Evolutionary conservation across 2,797 vertebrate genomes (phyloP), one percentile per base, ranked within the genome.

Genomic region (Anas georgica): DNA sequence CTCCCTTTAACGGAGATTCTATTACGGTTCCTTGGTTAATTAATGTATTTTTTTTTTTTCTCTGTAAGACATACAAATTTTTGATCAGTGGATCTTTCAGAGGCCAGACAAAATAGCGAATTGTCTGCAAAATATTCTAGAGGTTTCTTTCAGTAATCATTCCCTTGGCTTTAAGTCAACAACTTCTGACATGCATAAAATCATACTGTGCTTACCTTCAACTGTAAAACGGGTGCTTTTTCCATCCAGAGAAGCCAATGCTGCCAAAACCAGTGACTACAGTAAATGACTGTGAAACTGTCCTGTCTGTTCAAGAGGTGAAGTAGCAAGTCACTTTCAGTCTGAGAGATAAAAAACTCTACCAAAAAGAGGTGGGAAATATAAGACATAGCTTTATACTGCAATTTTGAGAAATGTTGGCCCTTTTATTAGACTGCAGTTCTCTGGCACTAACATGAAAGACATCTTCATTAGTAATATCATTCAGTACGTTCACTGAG

Each of bases 21-120:
- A 33, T 70, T 87, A 54, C n/a, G 82, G 15, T 79, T 82, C 20
- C 58, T 84, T 84, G 43, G 17, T 77, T 95, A 95, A 95, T 95
- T 95, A 77, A 22, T 76, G 14, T 68, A 88, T 80, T 88, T 56
- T 39, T 72, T 88, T 43, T 88, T 90, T 93, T 83, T 12, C 29
- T 62, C 8, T 72, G 16, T 75, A 50, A 78, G 39, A 58, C 26
- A 85, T 23, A 48, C 5, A 74, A 43, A 5, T 12, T 91, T 93
- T 91, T 90, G 45, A 91, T 78, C 73, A 46, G 25, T 23, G 28
- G 18, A 39, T 11, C 28, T 90, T 94, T 84, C 74, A 82, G 80
- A 76, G 7, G 29, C 52, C 55, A 75, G 62, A 12, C 10, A 91
- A 91, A 88, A 70, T 66, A 66, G 75, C 43, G 26, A 39, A 22